These are phyloP conservation scores for Allobates femoralis DNA, from an alignment of 2,797 vertebrate species.

Conservation along the genomic window DNA sequence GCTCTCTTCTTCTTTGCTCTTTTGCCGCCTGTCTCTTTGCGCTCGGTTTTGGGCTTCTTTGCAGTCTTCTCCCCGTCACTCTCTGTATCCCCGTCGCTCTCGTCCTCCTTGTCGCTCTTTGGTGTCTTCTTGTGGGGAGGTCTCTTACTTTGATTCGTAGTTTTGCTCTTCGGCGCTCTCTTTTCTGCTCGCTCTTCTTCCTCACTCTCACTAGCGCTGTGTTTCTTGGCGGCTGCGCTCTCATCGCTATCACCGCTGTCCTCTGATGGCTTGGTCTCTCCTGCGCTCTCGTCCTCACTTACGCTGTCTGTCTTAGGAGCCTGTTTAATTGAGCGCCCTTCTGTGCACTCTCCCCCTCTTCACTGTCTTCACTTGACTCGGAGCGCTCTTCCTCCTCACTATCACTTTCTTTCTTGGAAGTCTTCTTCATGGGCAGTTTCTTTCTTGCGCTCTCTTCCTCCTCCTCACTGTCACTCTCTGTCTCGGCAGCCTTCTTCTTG, in stretches of 20 bases:
- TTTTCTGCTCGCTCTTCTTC: not conserved
- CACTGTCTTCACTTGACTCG: not conserved
- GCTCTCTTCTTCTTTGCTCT: constrained; percentile 2
- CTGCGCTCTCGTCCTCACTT: not conserved
- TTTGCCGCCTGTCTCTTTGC: constrained; percentile 1
- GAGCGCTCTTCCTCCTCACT: not conserved
- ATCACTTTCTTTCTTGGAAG: not conserved
- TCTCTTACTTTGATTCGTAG: constrained; percentile 1
- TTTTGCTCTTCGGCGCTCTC: not conserved
- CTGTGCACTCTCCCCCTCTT: not conserved
- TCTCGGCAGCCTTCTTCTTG: not conserved
- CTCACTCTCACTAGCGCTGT: not conserved
- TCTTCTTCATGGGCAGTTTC: not conserved
- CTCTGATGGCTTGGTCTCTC: not conserved
- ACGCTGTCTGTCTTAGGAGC: constrained; percentile 11
- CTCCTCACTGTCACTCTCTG: not conserved
- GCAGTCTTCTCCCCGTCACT: not conserved
- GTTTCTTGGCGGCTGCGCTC: not conserved
- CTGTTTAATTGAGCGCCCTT: no score
- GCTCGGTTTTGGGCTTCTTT: not conserved
- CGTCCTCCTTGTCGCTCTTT: not conserved
- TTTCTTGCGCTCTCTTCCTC: not conserved
- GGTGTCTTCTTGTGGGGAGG: not conserved
- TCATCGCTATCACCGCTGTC: no score
- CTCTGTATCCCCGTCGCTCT: not conserved